These are phyloP conservation scores for Cataglyphis cursor DNA, from an alignment of 2,888 invertebrate genomes.

Conservation along the genomic window DNA sequence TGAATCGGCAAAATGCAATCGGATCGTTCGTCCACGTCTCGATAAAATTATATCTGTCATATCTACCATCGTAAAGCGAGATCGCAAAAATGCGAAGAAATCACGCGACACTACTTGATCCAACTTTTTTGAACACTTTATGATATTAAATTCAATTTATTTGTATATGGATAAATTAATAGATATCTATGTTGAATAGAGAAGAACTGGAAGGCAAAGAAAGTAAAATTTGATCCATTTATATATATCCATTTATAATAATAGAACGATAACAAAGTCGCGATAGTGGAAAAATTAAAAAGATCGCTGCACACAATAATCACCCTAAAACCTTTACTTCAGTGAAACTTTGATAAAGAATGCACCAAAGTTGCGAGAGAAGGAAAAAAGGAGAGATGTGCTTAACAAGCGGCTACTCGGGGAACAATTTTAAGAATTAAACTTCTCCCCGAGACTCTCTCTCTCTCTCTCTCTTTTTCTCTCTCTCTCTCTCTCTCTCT, in stretches of 20 bases:
- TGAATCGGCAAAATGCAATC: neutral
- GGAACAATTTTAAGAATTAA: conserved; percentile 55
- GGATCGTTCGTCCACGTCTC: neutral
- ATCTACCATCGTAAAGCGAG: neutral
- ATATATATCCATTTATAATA: neutral
- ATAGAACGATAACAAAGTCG: neutral
- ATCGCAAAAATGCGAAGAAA: neutral
- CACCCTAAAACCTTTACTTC: neutral
- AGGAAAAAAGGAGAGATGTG: neutral
- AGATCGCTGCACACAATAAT: conserved; percentile 5
- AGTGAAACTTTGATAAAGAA: conserved; percentile 35
- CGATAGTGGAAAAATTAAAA: conserved; percentile 12
- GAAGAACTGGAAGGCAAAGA: neutral
- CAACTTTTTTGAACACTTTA: neutral
- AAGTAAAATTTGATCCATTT: neutral
- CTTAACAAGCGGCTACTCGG: conserved; percentile 50
- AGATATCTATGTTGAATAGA: neutral
- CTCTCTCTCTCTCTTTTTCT: too few species aligned
- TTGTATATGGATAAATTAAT: neutral
- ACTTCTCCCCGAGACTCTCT: conserved; percentile 30
- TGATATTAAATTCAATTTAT: neutral
- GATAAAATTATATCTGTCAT: conserved; percentile 19
- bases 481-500: neutral
- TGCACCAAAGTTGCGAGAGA: conserved; percentile 13
- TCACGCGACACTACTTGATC: neutral